Evolutionary conservation across 2,113 vertebrate genomes (phyloP).

Genomic region (Neomonachus schauinslandi): DNA sequence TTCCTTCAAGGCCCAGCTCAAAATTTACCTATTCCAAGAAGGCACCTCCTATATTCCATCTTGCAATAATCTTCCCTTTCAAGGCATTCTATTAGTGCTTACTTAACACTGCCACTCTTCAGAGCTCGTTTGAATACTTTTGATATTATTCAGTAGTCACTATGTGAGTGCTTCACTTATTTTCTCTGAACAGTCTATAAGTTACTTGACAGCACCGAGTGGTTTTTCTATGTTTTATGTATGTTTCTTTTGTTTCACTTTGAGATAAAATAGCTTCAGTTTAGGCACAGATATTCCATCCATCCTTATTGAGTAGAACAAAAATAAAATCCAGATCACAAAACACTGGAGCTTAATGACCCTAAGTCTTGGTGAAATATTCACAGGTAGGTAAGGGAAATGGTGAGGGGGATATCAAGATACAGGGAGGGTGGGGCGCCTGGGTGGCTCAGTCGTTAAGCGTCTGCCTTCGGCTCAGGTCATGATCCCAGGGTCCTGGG

Average conservation of each 20-base stretch:
- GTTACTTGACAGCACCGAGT: not conserved
- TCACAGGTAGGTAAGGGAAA: not conserved
- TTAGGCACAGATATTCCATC: not conserved
- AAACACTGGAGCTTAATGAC: not conserved
- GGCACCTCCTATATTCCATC: not conserved
- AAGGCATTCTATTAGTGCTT: not conserved
- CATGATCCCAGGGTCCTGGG: too few relatives aligned
- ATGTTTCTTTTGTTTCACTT: constrained; percentile 12
- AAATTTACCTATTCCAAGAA: not conserved
- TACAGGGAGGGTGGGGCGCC: fast-evolving
- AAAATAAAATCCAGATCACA: constrained; percentile 34
- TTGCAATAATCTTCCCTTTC: not conserved
- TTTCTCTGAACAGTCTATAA: not conserved
- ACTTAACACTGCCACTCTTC: not conserved
- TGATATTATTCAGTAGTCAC: not conserved
- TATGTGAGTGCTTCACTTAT: not conserved
- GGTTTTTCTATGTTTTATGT: not conserved
- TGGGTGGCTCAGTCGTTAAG: too few relatives aligned
- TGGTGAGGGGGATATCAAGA: not conserved
- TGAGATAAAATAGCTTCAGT: constrained; percentile 10
- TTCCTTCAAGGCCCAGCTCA: not conserved
- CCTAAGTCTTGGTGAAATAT: not conserved
- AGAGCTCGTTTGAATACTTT: not conserved
- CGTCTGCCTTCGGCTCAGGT: too few relatives aligned
- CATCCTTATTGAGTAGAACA: not conserved